phyloP scores from a whole-genome alignment of 2,888 invertebrate genomes.

The Petrolisthes cinctipes region DNA sequence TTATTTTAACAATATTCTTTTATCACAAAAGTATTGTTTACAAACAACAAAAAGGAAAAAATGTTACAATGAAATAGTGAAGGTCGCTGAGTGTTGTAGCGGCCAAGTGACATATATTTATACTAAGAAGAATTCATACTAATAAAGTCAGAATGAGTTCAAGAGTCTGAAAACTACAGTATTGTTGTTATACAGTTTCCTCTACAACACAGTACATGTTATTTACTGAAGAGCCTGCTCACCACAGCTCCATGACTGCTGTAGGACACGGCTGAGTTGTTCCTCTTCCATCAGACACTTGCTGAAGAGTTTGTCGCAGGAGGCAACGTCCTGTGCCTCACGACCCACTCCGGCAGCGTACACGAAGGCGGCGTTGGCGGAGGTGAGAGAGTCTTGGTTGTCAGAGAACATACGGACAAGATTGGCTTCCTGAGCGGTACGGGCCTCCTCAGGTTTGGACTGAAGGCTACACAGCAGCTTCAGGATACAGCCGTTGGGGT shows the following conservation, averaged over 20 bases:
- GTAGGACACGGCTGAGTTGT: constrained; percentile 11
- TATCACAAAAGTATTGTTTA: too few relatives aligned
- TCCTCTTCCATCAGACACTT: constrained; percentile 21
- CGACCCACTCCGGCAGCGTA: constrained; percentile 35
- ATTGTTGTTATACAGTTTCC: too few relatives aligned
- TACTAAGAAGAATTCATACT: too few relatives aligned
- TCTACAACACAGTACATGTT: too few relatives aligned
- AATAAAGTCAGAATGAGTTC: too few relatives aligned
- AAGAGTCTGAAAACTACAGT: too few relatives aligned
- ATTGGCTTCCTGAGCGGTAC: constrained; percentile 33
- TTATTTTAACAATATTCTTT: too few relatives aligned
- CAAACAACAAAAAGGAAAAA: too few relatives aligned
- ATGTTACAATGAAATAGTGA: too few relatives aligned
- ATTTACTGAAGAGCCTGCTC: neutral
- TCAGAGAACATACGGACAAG: constrained; percentile 37
- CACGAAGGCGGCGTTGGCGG: constrained; percentile 40
- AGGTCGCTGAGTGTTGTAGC: too few relatives aligned
- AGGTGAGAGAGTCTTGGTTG: constrained; percentile 1
- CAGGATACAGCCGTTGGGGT: constrained; percentile 47
- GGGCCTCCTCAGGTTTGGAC: constrained; percentile 4
- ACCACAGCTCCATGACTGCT: neutral
- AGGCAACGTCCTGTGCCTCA: constrained; percentile 23
- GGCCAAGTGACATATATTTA: too few relatives aligned
- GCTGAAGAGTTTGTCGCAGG: constrained; percentile 26
- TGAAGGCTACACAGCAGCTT: constrained; percentile 44